Percentiles rank a stretch among this genome's conserved stretches.
phyloP scores from a whole-genome alignment of 2,797 vertebrate genomes.

The Leptodactylus fallax region DNA sequence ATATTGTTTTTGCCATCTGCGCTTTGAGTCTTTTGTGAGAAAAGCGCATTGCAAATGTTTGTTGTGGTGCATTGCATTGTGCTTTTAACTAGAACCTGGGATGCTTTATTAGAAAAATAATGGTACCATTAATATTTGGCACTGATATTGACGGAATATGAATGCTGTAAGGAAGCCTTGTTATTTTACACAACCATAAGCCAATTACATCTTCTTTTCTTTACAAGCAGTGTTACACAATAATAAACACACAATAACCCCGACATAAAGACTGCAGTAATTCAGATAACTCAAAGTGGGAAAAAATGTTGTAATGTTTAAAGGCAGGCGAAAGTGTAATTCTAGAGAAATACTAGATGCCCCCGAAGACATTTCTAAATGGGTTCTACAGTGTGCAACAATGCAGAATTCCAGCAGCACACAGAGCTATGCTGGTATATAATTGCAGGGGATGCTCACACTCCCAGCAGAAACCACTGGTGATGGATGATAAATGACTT shows the following conservation, averaged over 20 bases:
- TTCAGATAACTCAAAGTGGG: background rate
- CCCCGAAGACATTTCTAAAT: slow-evolving; percentile 51
- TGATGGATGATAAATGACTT: slow-evolving; percentile 74
- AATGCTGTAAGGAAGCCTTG: background rate
- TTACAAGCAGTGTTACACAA: background rate
- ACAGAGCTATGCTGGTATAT: slow-evolving; percentile 53
- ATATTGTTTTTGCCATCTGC: background rate
- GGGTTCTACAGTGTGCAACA: slow-evolving; percentile 46
- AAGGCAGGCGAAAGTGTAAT: background rate
- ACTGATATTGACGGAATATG: background rate
- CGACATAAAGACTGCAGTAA: background rate
- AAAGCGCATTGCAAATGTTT: too few species aligned
- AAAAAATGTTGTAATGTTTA: slow-evolving; percentile 1
- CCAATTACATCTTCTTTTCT: background rate
- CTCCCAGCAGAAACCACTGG: slow-evolving; percentile 66
- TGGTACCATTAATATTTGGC: background rate
- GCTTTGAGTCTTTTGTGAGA: too few species aligned
- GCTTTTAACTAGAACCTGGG: background rate
- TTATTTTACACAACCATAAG: background rate
- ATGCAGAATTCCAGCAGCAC: slow-evolving; percentile 62
- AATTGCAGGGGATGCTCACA: slow-evolving; percentile 60
- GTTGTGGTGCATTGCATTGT: too few species aligned
- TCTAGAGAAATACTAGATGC: slow-evolving; percentile 35
- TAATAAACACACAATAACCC: background rate
- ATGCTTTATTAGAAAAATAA: background rate